Base-by-base conservation (phyloP, 2,888 invertebrate species). In the Zonitis immaculata region DNA sequence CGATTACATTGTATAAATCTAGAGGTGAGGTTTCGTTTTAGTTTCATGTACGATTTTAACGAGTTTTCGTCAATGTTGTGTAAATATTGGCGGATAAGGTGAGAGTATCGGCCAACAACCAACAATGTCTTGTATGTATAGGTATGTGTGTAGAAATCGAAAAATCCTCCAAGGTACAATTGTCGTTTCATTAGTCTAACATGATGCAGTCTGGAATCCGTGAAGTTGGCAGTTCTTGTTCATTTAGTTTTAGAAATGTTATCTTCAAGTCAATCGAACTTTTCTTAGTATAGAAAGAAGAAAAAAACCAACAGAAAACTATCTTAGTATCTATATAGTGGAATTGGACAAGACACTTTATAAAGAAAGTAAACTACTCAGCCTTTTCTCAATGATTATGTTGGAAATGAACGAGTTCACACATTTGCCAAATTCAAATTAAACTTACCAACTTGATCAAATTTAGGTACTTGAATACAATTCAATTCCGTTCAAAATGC, bases 221-320 rank as follows among this genome's bases (percentile, higher is more conserved):
- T 47, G 53, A 57, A 58, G 58, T 55, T 58, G 56, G 52, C 60
- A 61, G 56, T 39, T n/a, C n/a, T n/a, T 39, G 39, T 56, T 57
- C 60, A 61, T 61, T 62, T 59, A 57, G 61, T 59, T 6, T 4
- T 20, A 4, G 53, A 57, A 63, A 58, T 63, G 61, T 64, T 64
- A 62, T 63, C 60, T 54, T 28, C 47, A 56, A 64, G 62, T 62
- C 61, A 61, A 63, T 64, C 61, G 60, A 64, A 64, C 59, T 64
- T 64, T 61, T 60, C 57, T 54, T 6, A 42, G 60, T 60, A 62
- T 62, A 64, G 64, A 65, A 65, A 61, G 59, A 52, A 35, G 9
- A 14, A 11, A 11, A 39, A 16, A 16, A 35, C 14, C 39, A 11
- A 20, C 39, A 27, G 9, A 27, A 3, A 9, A 27, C 27, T 8